phyloP scores from a whole-genome alignment of 2,888 invertebrate species.

The Eupithecia inturbata region DNA sequence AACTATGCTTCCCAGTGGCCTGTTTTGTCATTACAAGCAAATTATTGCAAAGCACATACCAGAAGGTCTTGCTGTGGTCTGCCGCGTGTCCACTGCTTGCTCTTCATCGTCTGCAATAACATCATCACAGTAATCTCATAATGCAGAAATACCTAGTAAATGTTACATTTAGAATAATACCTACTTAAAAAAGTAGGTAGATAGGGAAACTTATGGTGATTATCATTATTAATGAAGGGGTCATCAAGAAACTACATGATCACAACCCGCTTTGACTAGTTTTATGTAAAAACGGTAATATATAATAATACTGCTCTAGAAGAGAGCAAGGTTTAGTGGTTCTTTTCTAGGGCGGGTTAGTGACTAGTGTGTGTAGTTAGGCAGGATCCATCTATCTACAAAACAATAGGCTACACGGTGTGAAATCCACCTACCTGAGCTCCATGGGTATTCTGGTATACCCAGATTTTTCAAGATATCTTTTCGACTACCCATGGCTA shows the following conservation, averaged over 20 bases:
- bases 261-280: not conserved
- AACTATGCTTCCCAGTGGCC: not conserved
- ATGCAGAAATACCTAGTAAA: not conserved
- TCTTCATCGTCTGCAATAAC: not conserved
- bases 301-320: too few relatives aligned
- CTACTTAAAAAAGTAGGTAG: not conserved
- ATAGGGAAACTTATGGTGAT: not conserved
- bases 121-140: not conserved
- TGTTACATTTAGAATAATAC: not conserved
- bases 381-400: conserved; percentile 54
- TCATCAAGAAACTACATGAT: not conserved
- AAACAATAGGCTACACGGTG: not conserved
- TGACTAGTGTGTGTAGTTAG: not conserved
- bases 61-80: not conserved
- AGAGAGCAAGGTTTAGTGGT: not conserved
- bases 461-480: conserved; percentile 65
- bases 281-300: not conserved
- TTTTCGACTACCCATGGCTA: conserved; percentile 59
- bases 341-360: not conserved
- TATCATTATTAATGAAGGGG: not conserved
- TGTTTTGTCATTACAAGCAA: not conserved
- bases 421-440: conserved; percentile 60
- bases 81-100: not conserved
- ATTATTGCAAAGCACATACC: not conserved
- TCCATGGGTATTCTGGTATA: conserved; percentile 70